Conservation (phyloP, 2,888 invertebrate species). For the Brachyptera putata region DNA sequence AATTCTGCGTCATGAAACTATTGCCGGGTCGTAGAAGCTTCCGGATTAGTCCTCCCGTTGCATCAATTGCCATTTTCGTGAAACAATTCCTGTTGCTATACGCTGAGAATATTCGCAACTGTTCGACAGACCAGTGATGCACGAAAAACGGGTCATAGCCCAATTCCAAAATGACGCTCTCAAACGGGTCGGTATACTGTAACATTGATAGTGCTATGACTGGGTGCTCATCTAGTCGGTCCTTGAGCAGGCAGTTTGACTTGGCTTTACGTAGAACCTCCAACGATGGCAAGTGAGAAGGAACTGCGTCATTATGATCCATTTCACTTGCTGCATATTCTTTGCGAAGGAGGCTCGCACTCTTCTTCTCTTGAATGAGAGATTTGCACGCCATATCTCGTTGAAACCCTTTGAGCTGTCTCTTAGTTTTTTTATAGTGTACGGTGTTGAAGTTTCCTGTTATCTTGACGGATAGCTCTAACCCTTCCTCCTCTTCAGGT, state of each 20-base stretch:
- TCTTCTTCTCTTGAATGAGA: background rate
- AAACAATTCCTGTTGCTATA: slow-evolving; percentile 5
- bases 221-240: slow-evolving; percentile 19
- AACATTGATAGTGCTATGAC: slow-evolving; percentile 19
- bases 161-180: slow-evolving; percentile 17
- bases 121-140: slow-evolving; percentile 25
- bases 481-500: no score
- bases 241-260: slow-evolving; percentile 1
- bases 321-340: slow-evolving; percentile 22
- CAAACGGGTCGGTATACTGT: slow-evolving; percentile 21
- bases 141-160: slow-evolving; percentile 27
- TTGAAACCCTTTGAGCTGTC: background rate
- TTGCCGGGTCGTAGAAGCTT: no score
- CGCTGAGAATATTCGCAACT: slow-evolving; percentile 24
- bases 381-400: background rate
- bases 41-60: slow-evolving; percentile 24
- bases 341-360: slow-evolving; percentile 19
- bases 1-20: no score
- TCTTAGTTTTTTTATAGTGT: background rate
- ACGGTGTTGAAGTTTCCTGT: background rate
- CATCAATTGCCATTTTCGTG: slow-evolving; percentile 24
- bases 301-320: slow-evolving; percentile 27
- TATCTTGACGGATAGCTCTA: no score
- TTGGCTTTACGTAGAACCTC: slow-evolving; percentile 25
- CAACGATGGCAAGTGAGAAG: slow-evolving; percentile 18